Conservation (phyloP, 2,113 vertebrate species). For the Oostethus manadensis region DNA sequence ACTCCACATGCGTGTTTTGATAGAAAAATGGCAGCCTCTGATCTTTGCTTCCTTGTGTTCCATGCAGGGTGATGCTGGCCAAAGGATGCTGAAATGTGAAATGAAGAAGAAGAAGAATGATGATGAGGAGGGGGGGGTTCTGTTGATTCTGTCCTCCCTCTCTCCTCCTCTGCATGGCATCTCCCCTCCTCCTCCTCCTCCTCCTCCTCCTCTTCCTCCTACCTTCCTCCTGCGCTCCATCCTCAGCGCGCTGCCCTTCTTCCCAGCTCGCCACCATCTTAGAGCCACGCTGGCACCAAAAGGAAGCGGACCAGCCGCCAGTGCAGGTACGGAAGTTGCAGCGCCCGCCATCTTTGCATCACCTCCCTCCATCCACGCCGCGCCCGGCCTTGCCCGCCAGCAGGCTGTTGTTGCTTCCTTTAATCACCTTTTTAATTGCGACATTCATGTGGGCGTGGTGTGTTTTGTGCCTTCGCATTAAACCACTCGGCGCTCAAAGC, state of each 20-base stretch:
- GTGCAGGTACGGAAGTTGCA: slow-evolving; percentile 64
- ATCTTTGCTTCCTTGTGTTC: slow-evolving; percentile 28
- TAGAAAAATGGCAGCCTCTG: slow-evolving; percentile 41
- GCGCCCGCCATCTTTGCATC: slow-evolving; percentile 23
- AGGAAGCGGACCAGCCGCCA: slow-evolving; percentile 64
- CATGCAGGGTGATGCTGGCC: slow-evolving; percentile 52
- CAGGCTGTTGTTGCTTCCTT: slow-evolving; percentile 27
- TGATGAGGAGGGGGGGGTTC: slow-evolving; percentile 47
- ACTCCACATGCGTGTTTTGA: slow-evolving; percentile 30
- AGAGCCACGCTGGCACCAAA: slow-evolving; percentile 72
- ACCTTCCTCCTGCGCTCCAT: slow-evolving; percentile 49
- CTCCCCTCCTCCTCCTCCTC: slow-evolving; percentile 56
- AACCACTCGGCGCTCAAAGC: slow-evolving; percentile 66
- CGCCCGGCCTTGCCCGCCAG: slow-evolving; percentile 10
- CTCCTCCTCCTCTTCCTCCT: slow-evolving; percentile 32
- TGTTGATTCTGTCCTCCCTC: slow-evolving; percentile 65
- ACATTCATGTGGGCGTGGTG: slow-evolving; percentile 52
- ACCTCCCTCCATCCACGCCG: slow-evolving; percentile 1
- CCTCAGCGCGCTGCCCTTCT: slow-evolving; percentile 67
- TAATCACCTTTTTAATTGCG: slow-evolving; percentile 71
- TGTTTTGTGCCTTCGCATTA: slow-evolving; percentile 63
- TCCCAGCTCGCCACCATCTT: slow-evolving; percentile 76
- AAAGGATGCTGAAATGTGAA: slow-evolving; percentile 47
- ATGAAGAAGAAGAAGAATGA: slow-evolving; percentile 36
- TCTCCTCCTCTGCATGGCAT: slow-evolving; percentile 60